phyloP scores from a whole-genome alignment of 2,888 invertebrate genomes.

The Amphipyra berbera region DNA sequence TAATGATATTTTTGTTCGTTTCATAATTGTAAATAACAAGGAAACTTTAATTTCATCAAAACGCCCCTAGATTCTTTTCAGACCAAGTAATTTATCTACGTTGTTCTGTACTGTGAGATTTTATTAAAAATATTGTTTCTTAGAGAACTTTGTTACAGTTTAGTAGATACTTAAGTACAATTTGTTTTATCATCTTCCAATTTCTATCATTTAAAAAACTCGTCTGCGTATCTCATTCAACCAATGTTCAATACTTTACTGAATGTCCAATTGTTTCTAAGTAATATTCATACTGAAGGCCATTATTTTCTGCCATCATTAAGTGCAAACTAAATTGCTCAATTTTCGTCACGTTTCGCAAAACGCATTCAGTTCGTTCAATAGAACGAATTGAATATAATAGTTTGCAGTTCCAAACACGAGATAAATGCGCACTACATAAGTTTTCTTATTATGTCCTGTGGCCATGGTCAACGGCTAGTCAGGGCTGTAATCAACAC shows the following conservation, averaged over 20 bases:
- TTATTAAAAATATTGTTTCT: too few relatives aligned
- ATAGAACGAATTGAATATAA: not conserved
- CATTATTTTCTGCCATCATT: conserved; percentile 29
- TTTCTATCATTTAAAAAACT: not conserved
- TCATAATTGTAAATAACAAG: too few relatives aligned
- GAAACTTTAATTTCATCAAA: too few relatives aligned
- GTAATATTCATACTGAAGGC: conserved; percentile 25
- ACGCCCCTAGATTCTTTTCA: too few relatives aligned
- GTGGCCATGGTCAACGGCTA: conserved; percentile 3
- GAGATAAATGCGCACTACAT: not conserved
- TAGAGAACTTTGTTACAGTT: too few relatives aligned
- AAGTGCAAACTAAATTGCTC: conserved; percentile 19
- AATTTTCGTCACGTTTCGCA: conserved; percentile 29
- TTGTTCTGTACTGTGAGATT: too few relatives aligned
- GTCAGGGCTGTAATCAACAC: not conserved
- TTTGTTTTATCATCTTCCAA: too few relatives aligned
- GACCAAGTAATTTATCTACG: too few relatives aligned
- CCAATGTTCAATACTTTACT: conserved; percentile 13
- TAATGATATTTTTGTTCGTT: too few relatives aligned
- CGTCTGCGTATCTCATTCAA: conserved; percentile 11
- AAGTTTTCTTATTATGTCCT: not conserved
- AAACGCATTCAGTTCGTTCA: conserved; percentile 5
- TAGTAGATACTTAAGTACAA: too few relatives aligned
- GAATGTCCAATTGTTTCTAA: conserved; percentile 5
- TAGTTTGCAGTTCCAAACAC: not conserved